phyloP scores from a whole-genome alignment of 2,113 vertebrate genomes.

The Clarias macrocephalus region DNA sequence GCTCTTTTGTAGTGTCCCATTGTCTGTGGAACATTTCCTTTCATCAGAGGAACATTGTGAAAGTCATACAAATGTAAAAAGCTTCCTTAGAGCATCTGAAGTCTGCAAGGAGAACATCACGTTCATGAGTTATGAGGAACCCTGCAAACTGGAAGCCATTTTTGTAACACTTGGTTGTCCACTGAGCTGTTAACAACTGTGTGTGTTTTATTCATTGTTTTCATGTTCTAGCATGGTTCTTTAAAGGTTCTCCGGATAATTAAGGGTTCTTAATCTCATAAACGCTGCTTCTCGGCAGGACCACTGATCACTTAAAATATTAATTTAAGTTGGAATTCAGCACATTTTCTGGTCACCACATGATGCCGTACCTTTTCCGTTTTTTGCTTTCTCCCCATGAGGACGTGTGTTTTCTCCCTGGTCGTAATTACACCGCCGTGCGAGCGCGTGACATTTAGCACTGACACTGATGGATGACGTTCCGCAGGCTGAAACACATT shows the following conservation, averaged over 20 bases:
- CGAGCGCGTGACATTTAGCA: slow-evolving; percentile 28
- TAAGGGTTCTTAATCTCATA: neutral
- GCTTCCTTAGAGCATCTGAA: no score
- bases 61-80: no score
- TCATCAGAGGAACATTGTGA: no score
- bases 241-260: neutral
- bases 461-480: slow-evolving; percentile 37
- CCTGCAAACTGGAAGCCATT: neutral
- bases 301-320: neutral
- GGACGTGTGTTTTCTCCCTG: slow-evolving; percentile 5
- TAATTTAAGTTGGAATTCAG: neutral
- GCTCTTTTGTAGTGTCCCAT: no score
- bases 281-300: neutral
- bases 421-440: neutral
- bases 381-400: neutral
- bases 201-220: neutral
- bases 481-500: neutral
- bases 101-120: no score
- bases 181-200: neutral
- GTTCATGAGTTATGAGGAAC: no score
- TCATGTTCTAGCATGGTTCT: neutral
- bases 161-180: neutral
- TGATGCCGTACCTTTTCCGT: neutral
- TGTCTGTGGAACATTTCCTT: no score
- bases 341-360: neutral